phyloP scores from a whole-genome alignment of 2,113 vertebrate species.

The Festucalex cinctus region DNA sequence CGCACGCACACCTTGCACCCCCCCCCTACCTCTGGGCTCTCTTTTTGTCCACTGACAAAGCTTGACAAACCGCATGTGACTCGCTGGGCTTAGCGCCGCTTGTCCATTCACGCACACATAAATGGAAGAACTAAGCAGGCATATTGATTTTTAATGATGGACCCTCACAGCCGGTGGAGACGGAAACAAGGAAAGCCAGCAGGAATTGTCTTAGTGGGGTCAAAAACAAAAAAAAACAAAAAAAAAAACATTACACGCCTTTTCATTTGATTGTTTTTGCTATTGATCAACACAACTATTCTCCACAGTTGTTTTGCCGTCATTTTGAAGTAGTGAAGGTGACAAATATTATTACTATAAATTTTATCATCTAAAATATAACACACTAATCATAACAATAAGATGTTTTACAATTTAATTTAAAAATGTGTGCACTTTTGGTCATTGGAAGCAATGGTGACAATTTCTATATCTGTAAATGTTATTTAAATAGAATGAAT shows the following conservation, averaged over 20 bases:
- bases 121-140: slow-evolving; percentile 62
- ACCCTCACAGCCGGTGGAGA: slow-evolving; percentile 25
- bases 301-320: too few relatives aligned
- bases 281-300: not conserved
- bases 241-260: not conserved
- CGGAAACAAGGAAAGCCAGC: slow-evolving; percentile 9
- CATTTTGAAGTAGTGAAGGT: too few relatives aligned
- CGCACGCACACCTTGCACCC: slow-evolving; percentile 38
- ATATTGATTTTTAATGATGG: slow-evolving; percentile 74
- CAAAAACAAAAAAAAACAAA: too few relatives aligned
- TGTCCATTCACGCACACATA: slow-evolving; percentile 49
- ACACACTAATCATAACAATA: too few relatives aligned
- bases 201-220: slow-evolving; percentile 1
- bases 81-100: slow-evolving; percentile 83
- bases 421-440: too few relatives aligned
- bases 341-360: too few relatives aligned
- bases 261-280: not conserved
- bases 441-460: too few relatives aligned
- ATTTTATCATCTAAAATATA: too few relatives aligned
- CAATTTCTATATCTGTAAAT: too few relatives aligned
- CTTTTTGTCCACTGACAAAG: slow-evolving; percentile 91
- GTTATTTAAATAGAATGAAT: too few relatives aligned
- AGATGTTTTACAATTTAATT: too few relatives aligned
- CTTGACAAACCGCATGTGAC: slow-evolving; percentile 97
- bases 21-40: slow-evolving; percentile 28